Percentiles rank a stretch among this genome's conserved stretches.
Evolutionary conservation across 2,113 vertebrate species (phyloP).

Genomic region (Accipiter cooperii): DNA sequence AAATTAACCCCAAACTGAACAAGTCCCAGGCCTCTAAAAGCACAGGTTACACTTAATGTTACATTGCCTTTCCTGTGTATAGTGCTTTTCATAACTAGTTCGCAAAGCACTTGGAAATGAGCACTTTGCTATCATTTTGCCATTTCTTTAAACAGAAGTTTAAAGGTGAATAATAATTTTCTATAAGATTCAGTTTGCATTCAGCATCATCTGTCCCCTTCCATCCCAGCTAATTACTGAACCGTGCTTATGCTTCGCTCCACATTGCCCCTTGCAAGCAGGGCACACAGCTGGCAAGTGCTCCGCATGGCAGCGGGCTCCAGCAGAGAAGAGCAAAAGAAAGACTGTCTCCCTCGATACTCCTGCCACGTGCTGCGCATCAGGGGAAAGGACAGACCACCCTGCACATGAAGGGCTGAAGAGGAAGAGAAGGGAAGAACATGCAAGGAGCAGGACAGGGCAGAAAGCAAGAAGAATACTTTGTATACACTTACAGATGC

Average conservation of each 20-base stretch:
- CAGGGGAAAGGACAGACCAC: not conserved
- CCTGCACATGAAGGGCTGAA: no score
- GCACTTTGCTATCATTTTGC: not conserved
- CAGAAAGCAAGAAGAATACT: not conserved
- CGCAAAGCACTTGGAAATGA: accelerated
- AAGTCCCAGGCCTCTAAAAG: not conserved
- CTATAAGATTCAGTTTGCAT: not conserved
- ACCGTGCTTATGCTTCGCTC: accelerated
- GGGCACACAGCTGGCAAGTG: not conserved
- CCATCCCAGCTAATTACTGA: no score
- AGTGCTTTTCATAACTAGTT: not conserved
- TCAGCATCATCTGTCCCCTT: no score
- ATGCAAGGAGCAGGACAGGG: not conserved
- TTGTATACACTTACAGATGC: no score
- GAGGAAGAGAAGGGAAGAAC: not conserved
- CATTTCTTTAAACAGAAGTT: not conserved
- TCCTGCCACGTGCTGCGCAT: not conserved
- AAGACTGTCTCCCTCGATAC: not conserved
- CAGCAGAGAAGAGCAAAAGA: not conserved
- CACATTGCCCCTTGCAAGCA: not conserved
- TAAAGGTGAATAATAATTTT: not conserved
- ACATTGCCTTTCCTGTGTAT: accelerated
- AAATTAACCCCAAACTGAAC: not conserved
- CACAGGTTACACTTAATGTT: not conserved
- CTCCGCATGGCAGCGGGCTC: not conserved